These are phyloP conservation scores for Trichonephila inaurata DNA, from an alignment of 1,140 invertebrate genomes.

Conservation along the genomic window DNA sequence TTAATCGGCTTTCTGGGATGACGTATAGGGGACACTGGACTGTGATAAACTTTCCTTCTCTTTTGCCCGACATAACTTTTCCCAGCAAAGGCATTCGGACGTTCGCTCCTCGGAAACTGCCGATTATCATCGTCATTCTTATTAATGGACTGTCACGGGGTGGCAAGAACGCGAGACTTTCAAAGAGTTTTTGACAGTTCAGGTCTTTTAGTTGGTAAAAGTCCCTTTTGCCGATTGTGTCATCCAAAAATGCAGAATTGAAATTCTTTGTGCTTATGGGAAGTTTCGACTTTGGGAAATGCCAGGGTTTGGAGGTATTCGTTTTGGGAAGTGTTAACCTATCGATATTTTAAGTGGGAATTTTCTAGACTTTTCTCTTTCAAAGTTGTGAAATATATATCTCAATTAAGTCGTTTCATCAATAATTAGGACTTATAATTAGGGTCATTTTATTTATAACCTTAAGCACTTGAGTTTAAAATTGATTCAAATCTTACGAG, in stretches of 20 bases:
- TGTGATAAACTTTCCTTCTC: conserved; percentile 31
- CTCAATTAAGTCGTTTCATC: no score
- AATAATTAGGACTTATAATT: no score
- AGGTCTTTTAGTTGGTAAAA: neutral
- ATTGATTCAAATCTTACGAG: no score
- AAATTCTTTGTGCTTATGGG: neutral
- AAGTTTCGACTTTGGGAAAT: neutral
- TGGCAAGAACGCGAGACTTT: conserved; percentile 19
- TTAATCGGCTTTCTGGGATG: conserved; percentile 32
- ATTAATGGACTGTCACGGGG: conserved; percentile 46
- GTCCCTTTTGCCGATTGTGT: neutral
- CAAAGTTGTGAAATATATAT: no score
- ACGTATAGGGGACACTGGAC: neutral
- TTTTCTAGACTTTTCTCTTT: no score
- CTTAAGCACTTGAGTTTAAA: no score
- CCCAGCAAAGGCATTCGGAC: neutral
- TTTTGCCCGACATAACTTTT: conserved; percentile 9
- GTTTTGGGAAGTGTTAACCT: no score
- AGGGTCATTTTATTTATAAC: no score
- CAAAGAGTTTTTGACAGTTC: conserved; percentile 44
- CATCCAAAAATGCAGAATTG: conserved; percentile 10
- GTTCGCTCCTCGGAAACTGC: conserved; percentile 4
- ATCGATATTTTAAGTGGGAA: no score
- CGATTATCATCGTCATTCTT: conserved; percentile 49
- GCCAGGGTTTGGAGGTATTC: no score